These are phyloP conservation scores for Latheticus oryzae DNA, from an alignment of 2,888 invertebrate genomes.

Conservation along the genomic window DNA sequence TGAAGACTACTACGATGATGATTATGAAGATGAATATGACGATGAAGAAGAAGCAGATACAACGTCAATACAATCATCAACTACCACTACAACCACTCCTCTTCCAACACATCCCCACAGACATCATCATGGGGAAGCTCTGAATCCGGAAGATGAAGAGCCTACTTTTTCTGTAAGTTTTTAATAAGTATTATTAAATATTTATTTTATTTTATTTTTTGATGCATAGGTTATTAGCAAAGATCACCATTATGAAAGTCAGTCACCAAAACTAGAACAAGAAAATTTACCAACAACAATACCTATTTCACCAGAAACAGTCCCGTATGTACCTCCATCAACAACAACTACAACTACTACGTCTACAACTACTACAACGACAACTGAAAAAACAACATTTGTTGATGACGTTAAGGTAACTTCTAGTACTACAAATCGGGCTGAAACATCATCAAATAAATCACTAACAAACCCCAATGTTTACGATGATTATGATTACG, in stretches of 20 bases:
- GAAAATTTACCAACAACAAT: slow-evolving; percentile 21
- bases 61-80: slow-evolving; percentile 45
- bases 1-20: slow-evolving; percentile 58
- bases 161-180: slow-evolving; percentile 48
- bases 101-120: slow-evolving; percentile 63
- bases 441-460: slow-evolving; percentile 38
- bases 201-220: slow-evolving; percentile 1
- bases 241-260: slow-evolving; percentile 38
- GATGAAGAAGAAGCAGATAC: slow-evolving; percentile 63
- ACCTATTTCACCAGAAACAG: slow-evolving; percentile 31
- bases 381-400: slow-evolving; percentile 39
- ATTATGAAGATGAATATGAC: slow-evolving; percentile 62
- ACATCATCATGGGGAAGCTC: slow-evolving; percentile 66
- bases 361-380: slow-evolving; percentile 40
- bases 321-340: slow-evolving; percentile 1
- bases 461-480: slow-evolving; percentile 42
- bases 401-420: slow-evolving; percentile 31
- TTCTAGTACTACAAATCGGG: slow-evolving; percentile 20
- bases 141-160: slow-evolving; percentile 47
- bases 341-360: slow-evolving; percentile 42
- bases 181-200: not conserved
- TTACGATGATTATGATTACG: slow-evolving; percentile 66
- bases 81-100: slow-evolving; percentile 44
- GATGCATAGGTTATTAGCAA: slow-evolving; percentile 8
- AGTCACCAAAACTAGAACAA: slow-evolving; percentile 5